A percentile compares a stretch with the other conserved stretches of the same genome.
Conservation (phyloP, 1,140 invertebrate species). For the Alviniconcha marisindica region DNA sequence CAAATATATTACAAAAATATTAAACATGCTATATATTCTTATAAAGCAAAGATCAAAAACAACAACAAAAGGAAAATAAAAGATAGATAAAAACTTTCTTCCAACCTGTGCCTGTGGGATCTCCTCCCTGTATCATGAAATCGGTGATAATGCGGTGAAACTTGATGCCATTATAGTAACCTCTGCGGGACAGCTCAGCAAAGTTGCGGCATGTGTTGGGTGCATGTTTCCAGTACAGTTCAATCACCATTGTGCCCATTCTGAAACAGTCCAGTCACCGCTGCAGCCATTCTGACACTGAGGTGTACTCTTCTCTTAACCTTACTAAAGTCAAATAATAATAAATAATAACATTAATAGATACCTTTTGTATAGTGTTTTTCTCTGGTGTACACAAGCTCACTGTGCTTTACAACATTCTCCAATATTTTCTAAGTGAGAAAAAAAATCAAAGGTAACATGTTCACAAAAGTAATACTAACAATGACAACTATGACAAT, state of each 20-base stretch:
- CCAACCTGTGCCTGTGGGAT: conserved; percentile 91
- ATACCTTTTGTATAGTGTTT: too few species aligned
- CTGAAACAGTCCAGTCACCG: conserved; percentile 80
- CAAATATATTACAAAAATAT: neutral
- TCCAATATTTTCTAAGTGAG: too few species aligned
- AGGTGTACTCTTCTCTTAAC: too few species aligned
- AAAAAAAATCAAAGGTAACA: too few species aligned
- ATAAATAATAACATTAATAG: too few species aligned
- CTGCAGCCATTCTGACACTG: too few species aligned
- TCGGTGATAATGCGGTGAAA: conserved; percentile 97
- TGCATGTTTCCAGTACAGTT: conserved; percentile 98
- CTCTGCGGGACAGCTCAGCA: conserved; percentile 92
- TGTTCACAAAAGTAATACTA: too few species aligned
- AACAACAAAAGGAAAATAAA: too few species aligned
- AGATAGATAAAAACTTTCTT: neutral
- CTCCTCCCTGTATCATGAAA: conserved; percentile 95
- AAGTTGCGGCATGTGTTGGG: conserved; percentile 97
- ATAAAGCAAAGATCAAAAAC: conserved; percentile 21
- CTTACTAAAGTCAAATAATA: too few species aligned
- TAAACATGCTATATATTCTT: neutral
- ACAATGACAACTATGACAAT: too few species aligned
- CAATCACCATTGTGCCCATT: conserved; percentile 94
- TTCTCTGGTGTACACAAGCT: too few species aligned
- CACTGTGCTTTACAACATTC: too few species aligned
- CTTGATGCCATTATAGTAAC: conserved; percentile 97